Evolutionary conservation across 2,113 vertebrate species (phyloP).

Genomic region (Ailuropoda melanoleuca): DNA sequence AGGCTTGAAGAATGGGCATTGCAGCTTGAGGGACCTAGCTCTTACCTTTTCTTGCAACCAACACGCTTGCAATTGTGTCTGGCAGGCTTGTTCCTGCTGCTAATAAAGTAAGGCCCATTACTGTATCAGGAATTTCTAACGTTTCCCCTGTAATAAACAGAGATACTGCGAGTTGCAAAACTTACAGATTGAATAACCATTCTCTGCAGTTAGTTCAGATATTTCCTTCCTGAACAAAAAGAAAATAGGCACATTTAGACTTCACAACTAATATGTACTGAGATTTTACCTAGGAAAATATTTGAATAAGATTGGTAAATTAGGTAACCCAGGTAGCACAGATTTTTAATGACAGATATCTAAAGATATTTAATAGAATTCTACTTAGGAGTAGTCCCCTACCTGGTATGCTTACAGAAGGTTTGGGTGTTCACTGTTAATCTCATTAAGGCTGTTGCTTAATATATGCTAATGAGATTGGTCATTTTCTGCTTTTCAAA

Average conservation of each 20-base stretch:
- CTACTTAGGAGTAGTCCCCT: not conserved
- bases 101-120: slow-evolving; percentile 97
- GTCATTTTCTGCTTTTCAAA: slow-evolving; percentile 6
- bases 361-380: slow-evolving; percentile 6
- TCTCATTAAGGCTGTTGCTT: not conserved
- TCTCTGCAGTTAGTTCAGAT: not conserved
- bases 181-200: not conserved
- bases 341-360: slow-evolving; percentile 28
- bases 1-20: not conserved
- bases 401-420: not conserved
- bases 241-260: slow-evolving; percentile 35
- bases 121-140: slow-evolving; percentile 93
- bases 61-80: slow-evolving; percentile 94
- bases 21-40: slow-evolving; percentile 28
- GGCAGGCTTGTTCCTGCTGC: slow-evolving; percentile 98
- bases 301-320: slow-evolving; percentile 18
- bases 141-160: slow-evolving; percentile 90
- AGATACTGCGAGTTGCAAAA: slow-evolving; percentile 24
- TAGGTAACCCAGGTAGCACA: not conserved
- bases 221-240: slow-evolving; percentile 2
- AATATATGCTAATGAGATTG: not conserved
- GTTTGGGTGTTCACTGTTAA: not conserved
- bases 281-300: slow-evolving; percentile 35
- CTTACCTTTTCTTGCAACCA: slow-evolving; percentile 97
- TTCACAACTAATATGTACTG: slow-evolving; percentile 51